A percentile compares a stretch with the other conserved stretches of the same genome.
Evolutionary conservation across 2,888 invertebrate genomes (phyloP).

Genomic region (Drosophila paramelanica): DNA sequence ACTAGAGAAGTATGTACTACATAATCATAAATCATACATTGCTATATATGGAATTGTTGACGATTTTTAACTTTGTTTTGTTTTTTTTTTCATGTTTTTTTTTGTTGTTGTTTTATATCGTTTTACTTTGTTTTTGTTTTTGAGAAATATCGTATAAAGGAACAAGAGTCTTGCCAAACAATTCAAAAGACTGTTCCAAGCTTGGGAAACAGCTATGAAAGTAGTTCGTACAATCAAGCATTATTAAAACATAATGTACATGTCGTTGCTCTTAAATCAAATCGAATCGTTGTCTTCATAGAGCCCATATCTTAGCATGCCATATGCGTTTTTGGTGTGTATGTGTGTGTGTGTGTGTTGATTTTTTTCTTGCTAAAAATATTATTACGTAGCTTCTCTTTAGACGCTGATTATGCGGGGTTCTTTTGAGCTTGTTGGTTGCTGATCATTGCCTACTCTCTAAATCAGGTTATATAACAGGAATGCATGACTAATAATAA

Average conservation of each 20-base stretch:
- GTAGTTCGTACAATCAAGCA: conserved; percentile 67
- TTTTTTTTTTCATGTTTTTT: conserved; percentile 29
- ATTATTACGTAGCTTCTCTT: conserved; percentile 70
- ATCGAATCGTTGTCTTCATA: conserved; percentile 37
- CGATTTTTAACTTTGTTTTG: conserved; percentile 31
- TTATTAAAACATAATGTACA: conserved; percentile 83
- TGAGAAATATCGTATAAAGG: conserved; percentile 79
- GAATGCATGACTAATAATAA: conserved; percentile 77
- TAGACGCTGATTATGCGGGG: conserved; percentile 58
- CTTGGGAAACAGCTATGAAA: conserved; percentile 42
- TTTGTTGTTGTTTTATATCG: conserved; percentile 18
- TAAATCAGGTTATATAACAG: conserved; percentile 77
- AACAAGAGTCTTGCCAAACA: conserved; percentile 73
- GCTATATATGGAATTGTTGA: conserved; percentile 69
- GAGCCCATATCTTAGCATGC: conserved; percentile 62
- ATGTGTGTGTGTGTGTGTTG: conserved; percentile 28
- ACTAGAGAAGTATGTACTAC: conserved; percentile 14
- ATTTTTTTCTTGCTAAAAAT: conserved; percentile 41
- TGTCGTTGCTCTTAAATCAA: conserved; percentile 58
- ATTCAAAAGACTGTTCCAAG: conserved; percentile 40
- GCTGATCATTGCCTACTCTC: conserved; percentile 50
- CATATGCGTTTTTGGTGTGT: conserved; percentile 45
- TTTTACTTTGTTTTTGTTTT: conserved; percentile 22
- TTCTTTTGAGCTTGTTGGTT: conserved; percentile 70
- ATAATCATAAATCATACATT: conserved; percentile 51